Conservation (phyloP, 2,113 vertebrate species). For the Thomomys bottae region DNA sequence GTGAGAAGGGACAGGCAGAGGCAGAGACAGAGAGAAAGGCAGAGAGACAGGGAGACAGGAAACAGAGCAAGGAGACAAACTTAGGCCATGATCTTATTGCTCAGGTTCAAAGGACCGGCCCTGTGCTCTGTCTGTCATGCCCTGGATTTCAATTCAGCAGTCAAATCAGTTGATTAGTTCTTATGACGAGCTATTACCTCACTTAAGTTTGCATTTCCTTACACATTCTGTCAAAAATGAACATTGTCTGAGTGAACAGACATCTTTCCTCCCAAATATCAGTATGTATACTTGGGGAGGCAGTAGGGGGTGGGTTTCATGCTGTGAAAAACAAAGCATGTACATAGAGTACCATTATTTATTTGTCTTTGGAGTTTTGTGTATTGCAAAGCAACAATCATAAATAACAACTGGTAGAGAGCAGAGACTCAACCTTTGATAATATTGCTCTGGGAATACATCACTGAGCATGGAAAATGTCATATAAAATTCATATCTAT, state of each 20-base stretch:
- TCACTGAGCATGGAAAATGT: constrained; percentile 52
- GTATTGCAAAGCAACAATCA: constrained; percentile 68
- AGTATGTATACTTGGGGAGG: constrained; percentile 59
- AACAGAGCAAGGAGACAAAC: background rate
- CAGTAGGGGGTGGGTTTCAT: constrained; percentile 59
- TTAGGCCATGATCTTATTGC: background rate
- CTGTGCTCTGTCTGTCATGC: background rate
- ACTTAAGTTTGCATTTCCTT: constrained; percentile 36
- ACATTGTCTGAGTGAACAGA: constrained; percentile 56
- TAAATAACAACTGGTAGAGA: constrained; percentile 65
- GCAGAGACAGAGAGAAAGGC: background rate
- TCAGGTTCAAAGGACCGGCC: background rate
- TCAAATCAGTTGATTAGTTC: constrained; percentile 18
- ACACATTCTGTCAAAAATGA: background rate
- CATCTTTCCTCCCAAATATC: background rate
- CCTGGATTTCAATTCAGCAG: background rate
- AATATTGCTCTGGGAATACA: constrained; percentile 65
- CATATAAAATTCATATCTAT: constrained; percentile 73
- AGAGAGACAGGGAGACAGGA: background rate
- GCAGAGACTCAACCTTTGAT: constrained; percentile 66
- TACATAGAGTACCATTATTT: constrained; percentile 38
- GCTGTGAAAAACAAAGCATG: background rate
- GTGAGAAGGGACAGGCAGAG: too few species aligned
- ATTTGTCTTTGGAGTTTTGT: constrained; percentile 65
- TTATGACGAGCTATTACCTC: background rate